Conservation (phyloP, 2,797 vertebrate genomes). For the Euthynnus affinis region DNA sequence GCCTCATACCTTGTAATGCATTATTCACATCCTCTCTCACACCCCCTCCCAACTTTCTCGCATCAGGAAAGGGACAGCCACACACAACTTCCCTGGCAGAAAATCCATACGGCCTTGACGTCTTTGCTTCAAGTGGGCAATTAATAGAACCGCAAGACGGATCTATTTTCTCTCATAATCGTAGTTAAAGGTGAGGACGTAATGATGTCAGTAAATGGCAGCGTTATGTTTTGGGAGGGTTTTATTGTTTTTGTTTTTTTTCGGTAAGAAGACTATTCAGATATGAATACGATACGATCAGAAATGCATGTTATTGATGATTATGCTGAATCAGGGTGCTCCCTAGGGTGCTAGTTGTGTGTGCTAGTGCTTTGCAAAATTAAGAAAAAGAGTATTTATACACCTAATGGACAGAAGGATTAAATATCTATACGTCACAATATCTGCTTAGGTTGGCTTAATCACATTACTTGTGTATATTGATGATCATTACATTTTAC, state of each 20-base stretch:
- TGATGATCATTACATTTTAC: too few species aligned
- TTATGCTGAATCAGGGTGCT: slow-evolving; percentile 14
- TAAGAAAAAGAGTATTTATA: neutral
- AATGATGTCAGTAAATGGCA: slow-evolving; percentile 75
- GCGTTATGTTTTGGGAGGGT: slow-evolving; percentile 58
- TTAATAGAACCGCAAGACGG: slow-evolving; percentile 80
- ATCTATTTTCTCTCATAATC: slow-evolving; percentile 83
- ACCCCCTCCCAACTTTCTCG: slow-evolving; percentile 55
- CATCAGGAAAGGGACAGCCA: slow-evolving; percentile 82
- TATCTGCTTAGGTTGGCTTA: too few species aligned
- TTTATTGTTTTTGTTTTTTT: slow-evolving; percentile 35
- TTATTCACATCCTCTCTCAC: slow-evolving; percentile 84
- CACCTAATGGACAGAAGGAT: too few species aligned
- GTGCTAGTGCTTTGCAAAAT: slow-evolving; percentile 1
- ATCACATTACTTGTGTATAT: too few species aligned
- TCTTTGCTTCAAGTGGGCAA: slow-evolving; percentile 86
- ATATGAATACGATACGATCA: too few species aligned
- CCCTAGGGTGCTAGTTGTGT: neutral
- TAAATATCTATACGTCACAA: too few species aligned
- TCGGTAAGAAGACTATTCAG: slow-evolving; percentile 16
- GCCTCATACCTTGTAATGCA: slow-evolving; percentile 87
- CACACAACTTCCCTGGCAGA: slow-evolving; percentile 84
- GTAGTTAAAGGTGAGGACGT: slow-evolving; percentile 78
- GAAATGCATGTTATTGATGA: slow-evolving; percentile 20
- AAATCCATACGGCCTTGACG: slow-evolving; percentile 87